Conservation (phyloP, 2,113 vertebrate species). For the Raja brachyura region DNA sequence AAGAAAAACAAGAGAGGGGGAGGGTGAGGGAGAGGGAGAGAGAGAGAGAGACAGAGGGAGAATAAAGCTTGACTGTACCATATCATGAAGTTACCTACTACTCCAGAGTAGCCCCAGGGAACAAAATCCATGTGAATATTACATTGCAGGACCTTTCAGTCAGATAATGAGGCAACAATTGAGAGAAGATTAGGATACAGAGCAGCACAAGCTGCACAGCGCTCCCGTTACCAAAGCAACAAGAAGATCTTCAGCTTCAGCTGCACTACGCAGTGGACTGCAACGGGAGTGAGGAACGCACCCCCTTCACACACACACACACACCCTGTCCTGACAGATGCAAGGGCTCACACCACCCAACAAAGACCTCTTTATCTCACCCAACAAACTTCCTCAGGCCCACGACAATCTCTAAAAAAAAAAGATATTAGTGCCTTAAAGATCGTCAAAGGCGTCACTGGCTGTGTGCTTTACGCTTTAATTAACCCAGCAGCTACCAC, state of each 20-base stretch:
- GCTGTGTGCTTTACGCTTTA: neutral
- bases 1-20: no score
- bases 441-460: neutral
- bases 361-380: neutral
- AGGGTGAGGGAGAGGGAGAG: neutral
- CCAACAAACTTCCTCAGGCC: neutral
- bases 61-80: neutral
- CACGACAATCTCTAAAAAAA: neutral
- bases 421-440: neutral
- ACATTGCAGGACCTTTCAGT: neutral
- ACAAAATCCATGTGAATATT: neutral
- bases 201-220: neutral
- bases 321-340: neutral
- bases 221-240: conserved; percentile 31
- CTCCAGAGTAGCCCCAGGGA: neutral
- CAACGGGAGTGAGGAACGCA: neutral
- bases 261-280: neutral
- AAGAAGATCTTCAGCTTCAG: neutral
- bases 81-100: neutral
- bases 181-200: conserved; percentile 3
- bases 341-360: neutral
- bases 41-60: neutral
- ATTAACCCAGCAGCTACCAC: neutral
- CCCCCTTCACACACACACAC: neutral
- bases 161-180: conserved; percentile 1